Evolutionary conservation across 2,888 invertebrate genomes (phyloP), one percentile per base, ranked within the genome.

Genomic region (Cosmorhoe ocellata): DNA sequence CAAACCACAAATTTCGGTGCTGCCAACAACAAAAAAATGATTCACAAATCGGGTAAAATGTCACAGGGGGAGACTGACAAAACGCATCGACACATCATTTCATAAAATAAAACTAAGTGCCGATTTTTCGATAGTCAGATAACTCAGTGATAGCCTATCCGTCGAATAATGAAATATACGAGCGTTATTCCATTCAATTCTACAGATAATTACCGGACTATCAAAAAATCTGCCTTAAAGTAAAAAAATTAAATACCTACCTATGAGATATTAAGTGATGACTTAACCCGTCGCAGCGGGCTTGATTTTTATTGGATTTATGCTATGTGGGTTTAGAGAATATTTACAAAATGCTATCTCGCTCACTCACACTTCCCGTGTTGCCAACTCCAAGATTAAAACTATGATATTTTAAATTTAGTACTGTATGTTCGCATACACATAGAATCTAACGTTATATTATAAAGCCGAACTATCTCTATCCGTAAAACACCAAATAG

Each of bases 261-360:
- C 89, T 89, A 89, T 88, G 89, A 90, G 89, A 88, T 88, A 58
- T 54, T 89, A 81, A 84, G 73, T 83, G 84, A 86, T 88, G 89
- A 89, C 89, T 89, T 63, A 75, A 81, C 72, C 82, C 80, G 11
- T 36, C 24, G 24, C 24, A 56, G 69, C 74, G 79, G 79, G 71
- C 78, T 69, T 51, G 49, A 61, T 69, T 79, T 80, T 83, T 76
- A 73, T 83, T 82, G 82, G 79, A 79, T 89, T 87, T 87, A 86
- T 76, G 76, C 86, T 86, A 88, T 83, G 79, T 84, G 80, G 83
- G 82, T 76, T 72, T 53, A 72, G 67, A 81, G 76, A 71, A 79
- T 88, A 89, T 89, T 89, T 89, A 89, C 89, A 89, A 81, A 85
- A 84, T 83, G 81, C 84, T 83, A 81, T 68, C 79, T 79, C 78